Base-by-base conservation (phyloP, 2,888 invertebrate species). In the Alsophila aescularia region DNA sequence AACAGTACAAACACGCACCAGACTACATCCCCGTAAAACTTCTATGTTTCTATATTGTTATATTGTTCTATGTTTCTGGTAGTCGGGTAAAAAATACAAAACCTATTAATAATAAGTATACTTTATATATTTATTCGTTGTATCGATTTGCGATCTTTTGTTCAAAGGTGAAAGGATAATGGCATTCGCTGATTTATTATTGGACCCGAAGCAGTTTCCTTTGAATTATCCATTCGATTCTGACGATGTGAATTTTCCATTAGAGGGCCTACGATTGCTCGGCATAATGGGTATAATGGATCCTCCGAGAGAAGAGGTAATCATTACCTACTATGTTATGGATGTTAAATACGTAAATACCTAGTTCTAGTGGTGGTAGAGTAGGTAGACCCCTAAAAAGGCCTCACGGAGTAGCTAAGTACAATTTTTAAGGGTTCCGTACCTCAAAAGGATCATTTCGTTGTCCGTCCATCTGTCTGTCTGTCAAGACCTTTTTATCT, bases 271-370 rank as follows among this genome's bases (percentile, higher is more conserved):
- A 57, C 94, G 98, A 58, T 97, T 99, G 80, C 96, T 98, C 56
- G 99, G 98, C 47, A 93, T 98, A 2, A 97, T 99, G 96, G 98
- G 98, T 48, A 96, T 99, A 95, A 98, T 98, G 92, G 99, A 99
- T 93, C 99, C 99, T 52, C 99, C 99, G 6, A 77, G 90, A 61
- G 73, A 70, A 60, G 84, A 89, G 83, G 90, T 88, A 66, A 55
- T 24, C 24, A 21, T 14, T 15, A 13, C 15, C 18, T 15, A 8
- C 9, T 24, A 24, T 9, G 8, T 49, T 12, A 32, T 13, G 1
- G 5, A 18, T 0, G 41, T 27, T 13, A 15, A 24, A 32, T 12
- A 5, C 10, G n/a, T n/a, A n/a, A n/a, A n/a, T n/a, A n/a, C n/a
- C n/a, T n/a, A n/a, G n/a, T n/a, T n/a, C n/a, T 21, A 21, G 4